These are phyloP conservation scores for Bellardia bayeri DNA, from an alignment of 2,888 invertebrate genomes.

Conservation along the genomic window DNA sequence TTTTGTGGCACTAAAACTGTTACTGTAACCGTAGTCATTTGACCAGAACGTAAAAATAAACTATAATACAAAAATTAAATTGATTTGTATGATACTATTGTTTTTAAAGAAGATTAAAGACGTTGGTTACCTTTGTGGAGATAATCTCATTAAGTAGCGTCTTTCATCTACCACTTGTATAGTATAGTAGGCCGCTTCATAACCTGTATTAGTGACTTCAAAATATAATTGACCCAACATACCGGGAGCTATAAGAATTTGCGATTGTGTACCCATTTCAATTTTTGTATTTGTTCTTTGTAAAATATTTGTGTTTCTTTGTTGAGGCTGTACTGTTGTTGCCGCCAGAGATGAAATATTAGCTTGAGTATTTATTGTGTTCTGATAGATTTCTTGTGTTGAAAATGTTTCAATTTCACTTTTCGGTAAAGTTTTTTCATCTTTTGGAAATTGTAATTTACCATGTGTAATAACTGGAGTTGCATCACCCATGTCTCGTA, in stretches of 20 bases:
- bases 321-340: conserved; percentile 32
- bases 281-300: conserved; percentile 82
- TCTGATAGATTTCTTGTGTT: conserved; percentile 76
- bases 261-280: conserved; percentile 85
- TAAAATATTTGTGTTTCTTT: conserved; percentile 74
- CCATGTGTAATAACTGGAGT: conserved; percentile 73
- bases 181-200: conserved; percentile 85
- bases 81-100: not conserved
- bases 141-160: conserved; percentile 86
- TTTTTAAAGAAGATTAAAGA: not conserved
- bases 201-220: conserved; percentile 90
- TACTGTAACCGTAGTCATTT: conserved; percentile 86
- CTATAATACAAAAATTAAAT: conserved; percentile 71
- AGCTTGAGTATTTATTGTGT: conserved; percentile 67
- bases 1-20: conserved; percentile 84
- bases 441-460: conserved; percentile 79
- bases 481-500: conserved; percentile 46
- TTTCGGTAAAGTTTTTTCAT: conserved; percentile 75
- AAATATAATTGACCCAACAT: conserved; percentile 86
- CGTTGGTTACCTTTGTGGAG: conserved; percentile 85
- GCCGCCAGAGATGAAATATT: conserved; percentile 50
- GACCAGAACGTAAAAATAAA: conserved; percentile 80
- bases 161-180: conserved; percentile 87
- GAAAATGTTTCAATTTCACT: conserved; percentile 82
- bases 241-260: conserved; percentile 83